Evolutionary conservation across 2,113 vertebrate species (phyloP).

Genomic region (Microtus pennsylvanicus): DNA sequence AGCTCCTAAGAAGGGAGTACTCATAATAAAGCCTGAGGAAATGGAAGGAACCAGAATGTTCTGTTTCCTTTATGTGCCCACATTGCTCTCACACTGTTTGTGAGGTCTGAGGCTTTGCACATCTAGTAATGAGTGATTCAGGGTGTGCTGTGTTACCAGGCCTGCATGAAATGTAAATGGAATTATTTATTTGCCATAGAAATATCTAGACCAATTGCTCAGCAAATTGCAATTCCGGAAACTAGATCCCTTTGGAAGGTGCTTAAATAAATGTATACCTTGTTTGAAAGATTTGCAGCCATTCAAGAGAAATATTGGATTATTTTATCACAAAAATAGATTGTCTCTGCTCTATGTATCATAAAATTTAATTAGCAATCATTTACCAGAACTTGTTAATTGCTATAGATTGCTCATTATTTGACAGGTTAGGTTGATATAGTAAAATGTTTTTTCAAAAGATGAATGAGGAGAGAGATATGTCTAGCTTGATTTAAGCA

Average conservation of each 20-base stretch:
- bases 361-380: conserved; percentile 74
- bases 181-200: conserved; percentile 69
- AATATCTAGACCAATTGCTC: conserved; percentile 67
- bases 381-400: conserved; percentile 78
- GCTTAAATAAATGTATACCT: conserved; percentile 72
- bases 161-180: conserved; percentile 57
- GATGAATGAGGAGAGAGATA: neutral
- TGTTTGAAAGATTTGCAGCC: conserved; percentile 67
- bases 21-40: neutral
- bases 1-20: neutral
- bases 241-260: conserved; percentile 69
- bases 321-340: conserved; percentile 65
- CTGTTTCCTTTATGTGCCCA: conserved; percentile 2
- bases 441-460: conserved; percentile 5
- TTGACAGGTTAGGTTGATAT: neutral
- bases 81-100: conserved; percentile 35
- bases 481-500: neutral
- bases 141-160: neutral
- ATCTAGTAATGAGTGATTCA: conserved; percentile 44
- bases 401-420: conserved; percentile 71
- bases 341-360: neutral
- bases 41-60: neutral
- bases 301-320: conserved; percentile 32
- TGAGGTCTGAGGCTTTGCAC: neutral
- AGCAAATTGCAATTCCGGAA: conserved; percentile 68